These are phyloP conservation scores for Dendrolimus pini DNA, from an alignment of 2,888 invertebrate species.

Conservation along the genomic window DNA sequence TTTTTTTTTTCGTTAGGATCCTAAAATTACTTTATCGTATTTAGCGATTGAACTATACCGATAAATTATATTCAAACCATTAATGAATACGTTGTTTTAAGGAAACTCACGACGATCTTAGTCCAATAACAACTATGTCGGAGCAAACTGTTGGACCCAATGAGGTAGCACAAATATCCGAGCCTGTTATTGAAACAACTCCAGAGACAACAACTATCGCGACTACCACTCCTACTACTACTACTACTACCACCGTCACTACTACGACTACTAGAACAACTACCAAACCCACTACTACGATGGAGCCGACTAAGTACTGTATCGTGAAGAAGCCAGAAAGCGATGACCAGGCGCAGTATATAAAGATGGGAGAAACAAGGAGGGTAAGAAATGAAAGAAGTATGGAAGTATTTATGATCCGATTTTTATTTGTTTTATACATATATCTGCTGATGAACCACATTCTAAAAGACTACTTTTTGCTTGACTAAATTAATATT, in stretches of 20 bases:
- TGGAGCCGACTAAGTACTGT: conserved; percentile 81
- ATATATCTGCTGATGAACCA: too few relatives aligned
- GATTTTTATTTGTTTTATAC: too few relatives aligned
- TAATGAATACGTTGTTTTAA: conserved; percentile 15
- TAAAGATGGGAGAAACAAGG: conserved; percentile 90
- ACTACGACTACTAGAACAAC: conserved; percentile 66
- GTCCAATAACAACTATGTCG: conserved; percentile 62
- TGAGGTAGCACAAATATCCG: conserved; percentile 60
- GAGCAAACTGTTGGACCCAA: conserved; percentile 60
- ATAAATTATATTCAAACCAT: neutral
- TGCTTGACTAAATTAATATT: too few relatives aligned
- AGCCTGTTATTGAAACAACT: conserved; percentile 52
- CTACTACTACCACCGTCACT: conserved; percentile 56
- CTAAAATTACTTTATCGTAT: too few relatives aligned
- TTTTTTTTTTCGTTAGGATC: too few relatives aligned
- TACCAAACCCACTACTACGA: conserved; percentile 75
- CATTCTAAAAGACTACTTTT: too few relatives aligned
- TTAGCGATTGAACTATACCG: too few relatives aligned
- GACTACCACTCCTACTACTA: conserved; percentile 37
- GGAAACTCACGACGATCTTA: conserved; percentile 52
- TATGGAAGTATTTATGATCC: too few relatives aligned
- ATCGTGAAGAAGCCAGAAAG: conserved; percentile 89
- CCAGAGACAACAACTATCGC: conserved; percentile 45
- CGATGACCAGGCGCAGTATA: conserved; percentile 84
- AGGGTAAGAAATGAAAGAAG: conserved; percentile 76